phyloP scores from a whole-genome alignment of 2,113 vertebrate genomes.

The Hypanus sabinus region DNA sequence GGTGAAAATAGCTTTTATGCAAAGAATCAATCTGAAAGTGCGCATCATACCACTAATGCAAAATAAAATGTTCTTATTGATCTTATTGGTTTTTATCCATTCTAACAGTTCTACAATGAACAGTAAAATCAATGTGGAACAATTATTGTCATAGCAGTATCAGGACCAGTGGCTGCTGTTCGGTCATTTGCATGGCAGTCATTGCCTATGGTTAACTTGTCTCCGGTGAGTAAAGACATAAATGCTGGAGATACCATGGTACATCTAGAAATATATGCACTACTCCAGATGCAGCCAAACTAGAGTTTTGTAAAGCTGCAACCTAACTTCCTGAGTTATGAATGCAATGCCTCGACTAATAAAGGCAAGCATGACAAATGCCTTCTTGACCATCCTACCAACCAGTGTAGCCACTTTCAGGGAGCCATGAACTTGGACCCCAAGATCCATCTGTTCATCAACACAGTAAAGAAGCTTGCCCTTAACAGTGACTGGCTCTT shows the following conservation, averaged over 20 bases:
- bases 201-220: not conserved
- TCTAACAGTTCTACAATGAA: not conserved
- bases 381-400: no score
- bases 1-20: not conserved
- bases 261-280: no score
- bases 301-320: no score
- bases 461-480: no score
- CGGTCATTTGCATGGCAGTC: not conserved
- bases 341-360: no score
- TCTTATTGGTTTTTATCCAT: not conserved
- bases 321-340: no score
- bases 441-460: no score
- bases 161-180: not conserved
- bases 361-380: no score
- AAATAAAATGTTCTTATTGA: slow-evolving; percentile 19
- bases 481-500: no score
- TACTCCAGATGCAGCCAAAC: no score
- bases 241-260: not conserved
- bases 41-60: not conserved
- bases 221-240: not conserved
- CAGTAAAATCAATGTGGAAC: slow-evolving; percentile 9
- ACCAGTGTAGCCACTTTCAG: no score
- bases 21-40: slow-evolving; percentile 16
- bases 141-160: not conserved
- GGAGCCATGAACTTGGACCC: no score